Evolutionary conservation across 2,888 invertebrate genomes (phyloP).

Genomic region (Saturnia japonica): DNA sequence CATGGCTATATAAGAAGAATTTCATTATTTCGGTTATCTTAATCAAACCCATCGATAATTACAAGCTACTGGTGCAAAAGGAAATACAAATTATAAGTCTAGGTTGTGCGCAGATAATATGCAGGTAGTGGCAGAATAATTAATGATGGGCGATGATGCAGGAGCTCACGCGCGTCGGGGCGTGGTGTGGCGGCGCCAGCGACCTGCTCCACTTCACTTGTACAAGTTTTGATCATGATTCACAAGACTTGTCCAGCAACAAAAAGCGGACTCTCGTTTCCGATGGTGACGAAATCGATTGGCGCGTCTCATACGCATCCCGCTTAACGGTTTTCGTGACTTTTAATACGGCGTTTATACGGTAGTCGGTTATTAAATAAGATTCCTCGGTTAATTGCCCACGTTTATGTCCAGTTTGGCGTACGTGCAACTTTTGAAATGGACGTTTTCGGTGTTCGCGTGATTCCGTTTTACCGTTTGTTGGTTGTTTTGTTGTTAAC

Average conservation of each 20-base stretch:
- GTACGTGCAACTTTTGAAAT: conserved; percentile 55
- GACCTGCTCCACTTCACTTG: conserved; percentile 24
- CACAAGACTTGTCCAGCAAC: conserved; percentile 53
- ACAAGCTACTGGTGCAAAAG: neutral
- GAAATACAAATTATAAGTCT: conserved; percentile 26
- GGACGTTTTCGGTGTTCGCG: conserved; percentile 54
- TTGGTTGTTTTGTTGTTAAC: conserved; percentile 46
- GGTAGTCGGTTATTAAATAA: conserved; percentile 74
- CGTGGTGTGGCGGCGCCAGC: conserved; percentile 71
- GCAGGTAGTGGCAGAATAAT: conserved; percentile 63
- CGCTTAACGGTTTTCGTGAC: conserved; percentile 70
- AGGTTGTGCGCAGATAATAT: conserved; percentile 47
- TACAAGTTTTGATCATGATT: conserved; percentile 61
- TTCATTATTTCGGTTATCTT: conserved; percentile 14
- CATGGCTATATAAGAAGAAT: conserved; percentile 1
- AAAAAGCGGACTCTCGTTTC: conserved; percentile 64
- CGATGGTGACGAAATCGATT: conserved; percentile 66
- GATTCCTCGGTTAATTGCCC: conserved; percentile 69
- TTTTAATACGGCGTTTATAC: conserved; percentile 72
- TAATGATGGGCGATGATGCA: conserved; percentile 62
- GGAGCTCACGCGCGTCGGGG: conserved; percentile 56
- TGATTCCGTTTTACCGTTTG: conserved; percentile 33
- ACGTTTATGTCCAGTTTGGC: conserved; percentile 58
- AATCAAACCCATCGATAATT: conserved; percentile 25
- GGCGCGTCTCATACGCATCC: conserved; percentile 61